Percentiles rank a stretch among this genome's conserved stretches.
Evolutionary conservation across 2,797 vertebrate genomes (phyloP).

Genomic region (Sebastes reedi): DNA sequence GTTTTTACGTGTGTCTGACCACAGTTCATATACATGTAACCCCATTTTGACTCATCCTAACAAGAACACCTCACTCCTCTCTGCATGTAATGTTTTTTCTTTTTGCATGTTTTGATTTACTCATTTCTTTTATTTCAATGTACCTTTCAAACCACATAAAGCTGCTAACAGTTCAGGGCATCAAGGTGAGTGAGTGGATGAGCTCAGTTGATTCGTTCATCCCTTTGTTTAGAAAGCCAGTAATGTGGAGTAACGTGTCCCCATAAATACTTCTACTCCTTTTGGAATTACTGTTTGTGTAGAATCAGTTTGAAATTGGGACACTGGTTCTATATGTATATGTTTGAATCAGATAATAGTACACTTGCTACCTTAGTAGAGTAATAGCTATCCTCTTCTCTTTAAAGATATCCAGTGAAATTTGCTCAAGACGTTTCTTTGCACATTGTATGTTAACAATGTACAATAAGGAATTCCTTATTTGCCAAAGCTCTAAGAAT

Average conservation of each 20-base stretch:
- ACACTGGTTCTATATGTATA: background rate
- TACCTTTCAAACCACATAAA: conserved; percentile 72
- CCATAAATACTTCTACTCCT: background rate
- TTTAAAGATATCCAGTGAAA: conserved; percentile 13
- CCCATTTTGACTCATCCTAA: background rate
- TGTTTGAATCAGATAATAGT: background rate
- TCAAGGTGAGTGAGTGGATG: conserved; percentile 74
- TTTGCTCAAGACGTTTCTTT: background rate
- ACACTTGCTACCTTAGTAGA: background rate
- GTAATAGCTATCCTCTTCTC: background rate
- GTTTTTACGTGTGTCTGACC: background rate
- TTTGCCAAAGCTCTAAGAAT: background rate
- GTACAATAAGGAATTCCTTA: background rate
- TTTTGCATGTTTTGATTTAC: conserved; percentile 72
- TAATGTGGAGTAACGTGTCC: background rate
- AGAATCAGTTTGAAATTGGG: background rate
- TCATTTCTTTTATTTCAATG: conserved; percentile 72
- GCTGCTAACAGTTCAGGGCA: conserved; percentile 81
- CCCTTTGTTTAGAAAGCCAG: background rate
- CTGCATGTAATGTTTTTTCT: conserved; percentile 10
- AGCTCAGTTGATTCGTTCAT: conserved; percentile 11
- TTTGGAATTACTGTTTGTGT: background rate
- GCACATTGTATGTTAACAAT: background rate
- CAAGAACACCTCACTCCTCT: background rate
- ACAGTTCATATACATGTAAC: background rate